Evolutionary conservation across 2,797 vertebrate genomes (phyloP).

Genomic region (Peromyscus eremicus): DNA sequence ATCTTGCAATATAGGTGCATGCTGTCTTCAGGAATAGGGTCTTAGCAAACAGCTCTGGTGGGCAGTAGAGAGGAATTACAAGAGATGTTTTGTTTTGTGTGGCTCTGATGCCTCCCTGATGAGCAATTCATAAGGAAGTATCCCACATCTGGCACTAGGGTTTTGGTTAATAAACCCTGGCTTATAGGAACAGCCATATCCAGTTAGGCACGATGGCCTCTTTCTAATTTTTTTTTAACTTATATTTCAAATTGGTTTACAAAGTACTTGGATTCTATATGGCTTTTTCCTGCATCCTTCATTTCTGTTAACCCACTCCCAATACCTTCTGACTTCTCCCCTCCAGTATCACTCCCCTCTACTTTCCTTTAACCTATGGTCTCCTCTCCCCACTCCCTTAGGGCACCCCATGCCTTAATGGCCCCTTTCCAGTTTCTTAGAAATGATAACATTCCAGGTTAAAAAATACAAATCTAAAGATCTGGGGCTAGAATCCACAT

Average conservation of each 20-base stretch:
- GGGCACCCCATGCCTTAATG: not conserved
- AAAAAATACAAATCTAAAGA: not conserved
- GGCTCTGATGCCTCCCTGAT: not conserved
- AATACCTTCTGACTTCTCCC: not conserved
- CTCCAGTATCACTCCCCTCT: too few species aligned
- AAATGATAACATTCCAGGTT: not conserved
- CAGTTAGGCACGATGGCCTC: not conserved
- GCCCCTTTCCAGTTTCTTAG: not conserved
- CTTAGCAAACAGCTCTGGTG: not conserved
- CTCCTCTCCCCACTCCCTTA: too few species aligned
- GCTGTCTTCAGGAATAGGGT: not conserved
- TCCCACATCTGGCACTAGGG: too few species aligned
- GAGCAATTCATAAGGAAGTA: not conserved
- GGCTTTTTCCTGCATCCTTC: not conserved
- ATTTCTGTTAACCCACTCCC: not conserved
- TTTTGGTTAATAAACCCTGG: not conserved
- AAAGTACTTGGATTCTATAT: not conserved
- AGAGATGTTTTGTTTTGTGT: not conserved
- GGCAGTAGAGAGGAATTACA: not conserved
- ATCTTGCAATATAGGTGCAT: not conserved
- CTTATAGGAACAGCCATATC: not conserved
- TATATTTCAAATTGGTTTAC: not conserved
- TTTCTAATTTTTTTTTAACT: not conserved
- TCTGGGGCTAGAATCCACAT: not conserved
- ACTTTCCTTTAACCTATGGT: not conserved